phyloP scores from a whole-genome alignment of 2,797 vertebrate species.

The Setipinna tenuifilis region DNA sequence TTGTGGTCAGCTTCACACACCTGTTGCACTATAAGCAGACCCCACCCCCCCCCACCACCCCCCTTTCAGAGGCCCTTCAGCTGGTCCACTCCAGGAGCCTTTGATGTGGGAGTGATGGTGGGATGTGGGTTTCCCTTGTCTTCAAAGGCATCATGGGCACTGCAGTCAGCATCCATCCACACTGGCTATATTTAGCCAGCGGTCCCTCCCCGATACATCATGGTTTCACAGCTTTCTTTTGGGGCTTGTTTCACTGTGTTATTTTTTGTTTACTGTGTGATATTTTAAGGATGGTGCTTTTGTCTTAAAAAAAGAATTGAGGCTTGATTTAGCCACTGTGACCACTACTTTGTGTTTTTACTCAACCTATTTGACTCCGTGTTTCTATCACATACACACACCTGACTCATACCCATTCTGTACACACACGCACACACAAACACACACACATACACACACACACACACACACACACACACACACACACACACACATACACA shows the following conservation, averaged over 20 bases:
- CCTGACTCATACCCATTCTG: neutral
- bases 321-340: neutral
- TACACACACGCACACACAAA: neutral
- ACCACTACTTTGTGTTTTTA: neutral
- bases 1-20: neutral
- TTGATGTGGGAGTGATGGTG: neutral
- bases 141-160: neutral
- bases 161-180: neutral
- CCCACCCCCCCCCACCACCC: too few species aligned
- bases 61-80: neutral
- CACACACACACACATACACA: too few species aligned
- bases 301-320: neutral
- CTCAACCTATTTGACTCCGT: neutral
- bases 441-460: constrained; percentile 3
- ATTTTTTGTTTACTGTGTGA: neutral
- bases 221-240: neutral
- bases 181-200: neutral
- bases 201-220: neutral
- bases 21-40: neutral
- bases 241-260: too few species aligned
- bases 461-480: too few species aligned
- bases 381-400: neutral
- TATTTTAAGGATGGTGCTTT: neutral
- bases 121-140: neutral
- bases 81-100: neutral